These are phyloP conservation scores for Heterohyrax brucei DNA, from an alignment of 2,797 vertebrate genomes.

Conservation along the genomic window DNA sequence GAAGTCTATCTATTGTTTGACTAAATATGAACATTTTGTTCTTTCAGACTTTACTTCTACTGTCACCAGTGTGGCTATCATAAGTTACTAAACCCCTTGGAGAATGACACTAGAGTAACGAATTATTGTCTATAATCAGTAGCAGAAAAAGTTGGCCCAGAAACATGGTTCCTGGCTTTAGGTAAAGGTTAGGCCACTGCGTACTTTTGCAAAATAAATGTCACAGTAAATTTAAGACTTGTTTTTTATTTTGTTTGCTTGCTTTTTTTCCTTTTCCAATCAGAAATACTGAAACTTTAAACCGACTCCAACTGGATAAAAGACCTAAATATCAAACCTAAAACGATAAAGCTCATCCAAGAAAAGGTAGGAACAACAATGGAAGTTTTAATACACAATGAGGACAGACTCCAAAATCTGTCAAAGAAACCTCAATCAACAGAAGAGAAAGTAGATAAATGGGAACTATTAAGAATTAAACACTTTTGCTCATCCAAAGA, in stretches of 20 bases:
- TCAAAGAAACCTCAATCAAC: too few species aligned
- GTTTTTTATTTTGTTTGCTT: background rate
- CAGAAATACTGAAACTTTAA: conserved; percentile 26
- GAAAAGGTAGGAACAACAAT: too few species aligned
- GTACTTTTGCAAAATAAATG: conserved; percentile 48
- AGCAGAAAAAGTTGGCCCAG: conserved; percentile 26
- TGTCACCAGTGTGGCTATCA: background rate
- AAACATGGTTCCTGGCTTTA: conserved; percentile 14
- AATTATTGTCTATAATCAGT: conserved; percentile 4
- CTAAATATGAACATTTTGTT: conserved; percentile 49
- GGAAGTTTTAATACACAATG: too few species aligned
- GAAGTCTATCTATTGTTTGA: background rate
- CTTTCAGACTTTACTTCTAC: background rate
- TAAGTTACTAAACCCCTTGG: conserved; percentile 3
- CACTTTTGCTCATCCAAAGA: too few species aligned
- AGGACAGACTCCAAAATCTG: too few species aligned
- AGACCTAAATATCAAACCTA: too few species aligned
- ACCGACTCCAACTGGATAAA: too few species aligned
- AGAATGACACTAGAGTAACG: background rate
- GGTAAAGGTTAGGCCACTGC: conserved; percentile 9
- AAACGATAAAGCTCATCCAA: too few species aligned
- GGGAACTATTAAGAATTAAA: too few species aligned
- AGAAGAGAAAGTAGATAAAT: too few species aligned
- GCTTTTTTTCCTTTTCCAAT: background rate
- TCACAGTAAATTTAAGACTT: background rate